Base-by-base conservation (phyloP, 1,140 invertebrate species). In the Cylas formicarius region DNA sequence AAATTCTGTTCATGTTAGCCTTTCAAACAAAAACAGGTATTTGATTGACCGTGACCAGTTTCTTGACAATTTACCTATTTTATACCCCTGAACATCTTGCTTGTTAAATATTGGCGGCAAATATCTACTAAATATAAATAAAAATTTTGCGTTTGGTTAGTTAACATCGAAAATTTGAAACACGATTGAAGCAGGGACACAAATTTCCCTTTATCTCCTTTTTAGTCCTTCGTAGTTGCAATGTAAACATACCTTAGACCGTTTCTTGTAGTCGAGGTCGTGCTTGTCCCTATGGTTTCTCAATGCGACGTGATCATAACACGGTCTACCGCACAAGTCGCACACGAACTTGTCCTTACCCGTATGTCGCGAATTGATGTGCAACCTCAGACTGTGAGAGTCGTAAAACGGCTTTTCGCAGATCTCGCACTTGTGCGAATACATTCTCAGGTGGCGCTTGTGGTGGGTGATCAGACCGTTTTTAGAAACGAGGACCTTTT, bases 401-500 rank as follows among this genome's bases (percentile, higher is more conserved):
- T 50, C 41, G 17, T 54, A 44, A 26, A 60, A 62, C 8, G 57
- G 57, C 16, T 55, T 50, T n/a, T 51, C 34, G 31, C 60, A 62
- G 3, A 40, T 21, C 8, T 56, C 37, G 32, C 60, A 62, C 18
- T 50, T 50, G 4, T 40, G 32, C 7, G 42, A 47, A 40, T 48
- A 60, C 39, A 78, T 71, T 14, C 72, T 71, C 10, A 72, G 71
- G 41, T 80, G 74, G 14, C 76, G 74, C 20, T 75, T 67, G 3
- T 74, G 63, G 55, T 87, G 83, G 8, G 72, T 73, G 2, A 76
- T 74, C 35, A 86, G 64, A 43, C 82, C 70, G 1, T 77, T 74
- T 16, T 76, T 72, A 0, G 82, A 71, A 2, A 75, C 80, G 53
- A 89, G 88, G 1, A 74, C 71, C 45, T 80, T 79, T 0, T 53